Percentiles rank a stretch among this genome's conserved stretches.
These are phyloP conservation scores for Tolypeutes matacus DNA, from an alignment of 2,797 vertebrate species.

Conservation along the genomic window DNA sequence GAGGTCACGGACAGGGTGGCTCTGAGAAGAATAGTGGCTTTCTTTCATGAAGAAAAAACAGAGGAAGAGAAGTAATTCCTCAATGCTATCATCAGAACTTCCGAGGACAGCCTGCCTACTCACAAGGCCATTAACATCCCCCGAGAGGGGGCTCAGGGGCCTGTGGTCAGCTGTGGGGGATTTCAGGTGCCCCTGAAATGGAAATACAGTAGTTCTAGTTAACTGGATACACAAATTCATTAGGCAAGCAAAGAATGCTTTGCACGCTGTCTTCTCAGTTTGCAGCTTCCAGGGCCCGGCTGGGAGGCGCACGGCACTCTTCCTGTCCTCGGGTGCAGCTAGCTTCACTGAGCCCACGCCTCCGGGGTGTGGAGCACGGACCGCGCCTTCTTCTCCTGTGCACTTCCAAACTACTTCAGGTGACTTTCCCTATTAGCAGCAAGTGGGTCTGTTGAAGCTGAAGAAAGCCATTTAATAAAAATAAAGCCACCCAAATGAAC, in stretches of 20 bases:
- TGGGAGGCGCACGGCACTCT: background rate
- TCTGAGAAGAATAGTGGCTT: slow-evolving; percentile 61
- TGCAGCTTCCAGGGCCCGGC: background rate
- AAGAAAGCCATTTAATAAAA: slow-evolving; percentile 89
- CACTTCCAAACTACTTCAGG: slow-evolving; percentile 26
- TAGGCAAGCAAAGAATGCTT: slow-evolving; percentile 6
- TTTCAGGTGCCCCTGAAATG: background rate
- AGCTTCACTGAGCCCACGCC: background rate
- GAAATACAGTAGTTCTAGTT: background rate
- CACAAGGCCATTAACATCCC: background rate
- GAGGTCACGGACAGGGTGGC: slow-evolving; percentile 30
- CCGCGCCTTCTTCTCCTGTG: background rate
- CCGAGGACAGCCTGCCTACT: background rate
- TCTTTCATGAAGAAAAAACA: slow-evolving; percentile 49
- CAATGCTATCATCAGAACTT: slow-evolving; percentile 30
- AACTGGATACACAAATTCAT: slow-evolving; percentile 57
- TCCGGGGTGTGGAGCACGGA: background rate
- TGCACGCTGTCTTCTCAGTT: background rate
- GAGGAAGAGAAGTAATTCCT: slow-evolving; percentile 14
- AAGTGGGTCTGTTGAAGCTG: slow-evolving; percentile 81
- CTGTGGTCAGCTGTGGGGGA: background rate
- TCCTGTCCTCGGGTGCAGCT: background rate
- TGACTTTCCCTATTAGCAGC: slow-evolving; percentile 78
- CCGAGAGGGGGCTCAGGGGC: background rate
- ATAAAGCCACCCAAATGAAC: slow-evolving; percentile 90